phyloP scores from a whole-genome alignment of 1,140 invertebrate genomes.

The Drosophila eugracilis region DNA sequence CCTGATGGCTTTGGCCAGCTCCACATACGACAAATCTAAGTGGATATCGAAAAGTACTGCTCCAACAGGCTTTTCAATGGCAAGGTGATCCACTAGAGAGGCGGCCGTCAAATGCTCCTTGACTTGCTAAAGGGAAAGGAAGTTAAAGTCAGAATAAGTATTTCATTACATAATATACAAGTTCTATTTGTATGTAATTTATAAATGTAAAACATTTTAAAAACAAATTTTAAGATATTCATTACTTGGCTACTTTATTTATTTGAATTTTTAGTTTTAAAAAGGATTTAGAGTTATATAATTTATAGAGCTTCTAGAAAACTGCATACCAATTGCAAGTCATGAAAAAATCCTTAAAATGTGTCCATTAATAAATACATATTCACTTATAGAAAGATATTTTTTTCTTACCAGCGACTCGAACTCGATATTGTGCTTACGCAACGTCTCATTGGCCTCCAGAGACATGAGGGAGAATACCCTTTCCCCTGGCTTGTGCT shows the following conservation, averaged over 20 bases:
- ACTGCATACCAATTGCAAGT: background rate
- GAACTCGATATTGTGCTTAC: constrained; percentile 68
- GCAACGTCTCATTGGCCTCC: constrained; percentile 71
- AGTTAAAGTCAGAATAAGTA: background rate
- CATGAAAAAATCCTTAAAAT: background rate
- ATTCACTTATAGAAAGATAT: background rate
- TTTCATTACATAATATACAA: background rate
- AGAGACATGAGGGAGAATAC: constrained; percentile 71
- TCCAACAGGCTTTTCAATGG: constrained; percentile 64
- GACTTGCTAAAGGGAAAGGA: constrained; percentile 48
- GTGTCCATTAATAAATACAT: background rate
- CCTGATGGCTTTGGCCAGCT: constrained; percentile 66
- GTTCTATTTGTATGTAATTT: no score
- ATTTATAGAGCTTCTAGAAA: background rate
- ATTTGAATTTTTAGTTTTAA: no score
- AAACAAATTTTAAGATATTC: no score
- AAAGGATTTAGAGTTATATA: no score
- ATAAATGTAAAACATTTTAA: no score
- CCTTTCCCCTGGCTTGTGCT: constrained; percentile 49
- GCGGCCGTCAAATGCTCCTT: constrained; percentile 71
- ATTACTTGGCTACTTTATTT: no score
- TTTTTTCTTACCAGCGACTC: constrained; percentile 66
- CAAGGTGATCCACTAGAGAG: constrained; percentile 52
- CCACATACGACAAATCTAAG: constrained; percentile 72
- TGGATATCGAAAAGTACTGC: constrained; percentile 76